Evolutionary conservation across 2,888 invertebrate species (phyloP), one percentile per base, ranked within the genome.

Genomic region (Macrosiphum euphorbiae): DNA sequence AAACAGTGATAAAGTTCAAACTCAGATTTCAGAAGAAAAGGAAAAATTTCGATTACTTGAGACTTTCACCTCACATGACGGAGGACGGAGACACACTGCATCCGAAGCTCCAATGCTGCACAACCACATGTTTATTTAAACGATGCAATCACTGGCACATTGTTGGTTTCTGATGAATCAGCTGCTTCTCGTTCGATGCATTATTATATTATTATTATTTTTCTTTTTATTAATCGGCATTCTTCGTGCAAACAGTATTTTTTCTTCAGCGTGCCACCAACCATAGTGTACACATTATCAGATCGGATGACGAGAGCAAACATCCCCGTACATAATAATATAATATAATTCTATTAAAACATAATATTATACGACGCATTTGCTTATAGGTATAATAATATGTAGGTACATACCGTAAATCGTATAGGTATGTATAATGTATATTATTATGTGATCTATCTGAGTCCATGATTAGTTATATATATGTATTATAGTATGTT

Each of bases 101-200:
- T 5, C 55, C 41, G 91, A 85, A 85, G n/a, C 13, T 47, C 20
- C 47, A 35, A n/a, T 52, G 88, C 88, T 35, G 52, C 35, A 5
- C 47, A 28, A 8, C 44, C 55, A 91, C 87, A 35, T 94, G 94
- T 94, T 94, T 94, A 88, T 91, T 78, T 92, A 94, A 94, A 94
- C 89, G 91, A 85, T 85, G 84, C 89, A 93, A 93, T 93, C 89
- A 93, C 89, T 28, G 61, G 85, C 35, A 35, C 41, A 93, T 93
- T 93, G 93, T 93, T 93, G 93, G 93, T 47, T 85, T 58, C 93
- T 90, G 89, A 93, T 85, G 89, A 93, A 93, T 89, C 93, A 35
- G 58, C 58, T 93, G 58, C 85, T 86, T n/a, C 52, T 55, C 41
- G 28, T 28, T 52, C 52, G n/a, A 55, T 55, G 47, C 20, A 41